A percentile compares a stretch with the other conserved stretches of the same genome.
Evolutionary conservation across 2,888 invertebrate genomes (phyloP).

Genomic region (Platerodrilus igneus): DNA sequence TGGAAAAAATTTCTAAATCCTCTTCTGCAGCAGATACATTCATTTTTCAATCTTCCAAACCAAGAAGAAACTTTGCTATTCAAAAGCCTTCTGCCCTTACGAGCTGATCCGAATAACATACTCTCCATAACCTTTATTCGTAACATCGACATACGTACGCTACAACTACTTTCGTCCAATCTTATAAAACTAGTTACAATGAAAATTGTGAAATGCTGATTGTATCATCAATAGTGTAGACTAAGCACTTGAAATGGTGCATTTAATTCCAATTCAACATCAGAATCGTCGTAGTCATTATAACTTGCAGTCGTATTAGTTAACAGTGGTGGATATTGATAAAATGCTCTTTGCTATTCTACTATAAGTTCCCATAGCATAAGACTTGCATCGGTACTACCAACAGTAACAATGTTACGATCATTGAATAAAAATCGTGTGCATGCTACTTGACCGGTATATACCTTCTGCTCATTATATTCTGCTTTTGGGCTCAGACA

Average conservation of each 20-base stretch:
- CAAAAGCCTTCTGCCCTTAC: too few species aligned
- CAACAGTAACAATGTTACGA: constrained; percentile 77
- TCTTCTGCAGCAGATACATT: too few species aligned
- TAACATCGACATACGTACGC: too few species aligned
- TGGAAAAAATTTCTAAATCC: too few species aligned
- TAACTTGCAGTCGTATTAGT: neutral
- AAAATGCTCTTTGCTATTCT: constrained; percentile 55
- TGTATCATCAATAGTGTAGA: constrained; percentile 33
- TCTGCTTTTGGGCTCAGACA: constrained; percentile 82
- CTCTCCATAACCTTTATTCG: too few species aligned
- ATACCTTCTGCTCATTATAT: constrained; percentile 83
- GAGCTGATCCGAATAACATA: too few species aligned
- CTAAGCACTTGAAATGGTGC: constrained; percentile 42
- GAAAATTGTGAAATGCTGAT: too few species aligned
- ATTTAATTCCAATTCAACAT: constrained; percentile 40
- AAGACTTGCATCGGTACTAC: constrained; percentile 82
- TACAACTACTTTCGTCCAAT: too few species aligned
- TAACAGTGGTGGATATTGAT: constrained; percentile 29
- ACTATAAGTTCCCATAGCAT: constrained; percentile 88
- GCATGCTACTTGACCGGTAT: constrained; percentile 75
- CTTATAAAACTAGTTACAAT: too few species aligned
- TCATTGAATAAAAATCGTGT: constrained; percentile 84
- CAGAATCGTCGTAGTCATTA: constrained; percentile 32
- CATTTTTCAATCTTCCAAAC: too few species aligned
- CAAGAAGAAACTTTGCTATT: too few species aligned